Conservation (phyloP, 92 coral and sea anemone species). For the Palythoa heliodiscus region DNA sequence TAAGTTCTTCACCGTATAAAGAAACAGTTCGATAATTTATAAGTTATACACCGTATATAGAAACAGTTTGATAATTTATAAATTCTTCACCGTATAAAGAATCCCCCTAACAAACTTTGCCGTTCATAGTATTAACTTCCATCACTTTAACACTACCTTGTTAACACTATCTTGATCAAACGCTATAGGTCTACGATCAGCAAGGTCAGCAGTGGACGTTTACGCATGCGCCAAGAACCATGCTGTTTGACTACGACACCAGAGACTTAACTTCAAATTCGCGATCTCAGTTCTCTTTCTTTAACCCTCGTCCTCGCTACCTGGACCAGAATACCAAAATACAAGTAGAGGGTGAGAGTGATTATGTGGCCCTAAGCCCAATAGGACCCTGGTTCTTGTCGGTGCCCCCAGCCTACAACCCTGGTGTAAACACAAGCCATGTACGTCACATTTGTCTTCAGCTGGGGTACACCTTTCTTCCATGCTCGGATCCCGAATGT, state of each 20-base stretch:
- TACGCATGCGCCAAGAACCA: conserved; percentile 39
- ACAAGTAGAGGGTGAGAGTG: conserved; percentile 29
- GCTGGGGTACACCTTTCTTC: conserved; percentile 29
- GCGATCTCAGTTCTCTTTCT: conserved; percentile 9
- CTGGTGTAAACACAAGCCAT: conserved; percentile 25
- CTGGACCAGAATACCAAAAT: conserved; percentile 20
- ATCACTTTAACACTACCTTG: too few relatives aligned
- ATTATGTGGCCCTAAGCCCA: conserved; percentile 34
- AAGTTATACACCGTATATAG: too few relatives aligned
- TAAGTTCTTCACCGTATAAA: too few relatives aligned
- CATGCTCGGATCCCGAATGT: conserved; percentile 17
- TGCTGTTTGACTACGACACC: conserved; percentile 36
- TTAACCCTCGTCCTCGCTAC: conserved; percentile 19
- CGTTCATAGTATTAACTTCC: too few relatives aligned
- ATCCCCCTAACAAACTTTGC: too few relatives aligned
- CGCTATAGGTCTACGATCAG: conserved; percentile 20
- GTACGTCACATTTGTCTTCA: conserved; percentile 24
- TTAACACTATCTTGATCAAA: too few relatives aligned
- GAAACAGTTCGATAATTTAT: too few relatives aligned
- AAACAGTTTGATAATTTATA: too few relatives aligned
- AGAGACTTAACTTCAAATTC: conserved; percentile 22
- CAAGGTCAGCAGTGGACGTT: conserved; percentile 39
- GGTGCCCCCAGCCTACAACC: not conserved
- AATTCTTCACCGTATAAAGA: too few relatives aligned
- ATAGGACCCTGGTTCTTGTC: conserved; percentile 33